Evolutionary conservation across 2,797 vertebrate genomes (phyloP).

Genomic region (Halcyon leucocephala): DNA sequence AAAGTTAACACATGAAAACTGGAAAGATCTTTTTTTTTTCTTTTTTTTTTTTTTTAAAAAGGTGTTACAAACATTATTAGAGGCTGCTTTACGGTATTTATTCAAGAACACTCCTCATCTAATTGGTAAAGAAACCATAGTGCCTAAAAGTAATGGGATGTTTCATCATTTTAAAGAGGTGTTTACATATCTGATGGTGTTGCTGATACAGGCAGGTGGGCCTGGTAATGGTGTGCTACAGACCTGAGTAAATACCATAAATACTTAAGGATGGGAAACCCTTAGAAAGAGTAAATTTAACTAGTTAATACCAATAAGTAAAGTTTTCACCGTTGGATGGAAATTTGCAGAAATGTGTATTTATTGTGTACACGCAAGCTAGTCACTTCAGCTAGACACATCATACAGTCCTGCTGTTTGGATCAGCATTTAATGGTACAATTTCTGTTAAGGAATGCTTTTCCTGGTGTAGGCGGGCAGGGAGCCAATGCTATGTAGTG

Average conservation of each 20-base stretch:
- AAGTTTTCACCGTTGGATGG: background rate
- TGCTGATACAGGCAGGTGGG: background rate
- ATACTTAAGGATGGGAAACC: background rate
- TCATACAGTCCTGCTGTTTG: background rate
- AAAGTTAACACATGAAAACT: background rate
- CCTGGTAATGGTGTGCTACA: background rate
- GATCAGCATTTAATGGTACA: background rate
- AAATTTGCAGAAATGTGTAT: background rate
- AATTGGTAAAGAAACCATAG: background rate
- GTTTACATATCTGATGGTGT: background rate
- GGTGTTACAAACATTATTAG: background rate
- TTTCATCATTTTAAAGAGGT: background rate
- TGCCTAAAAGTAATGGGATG: background rate
- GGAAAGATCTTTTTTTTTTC: background rate
- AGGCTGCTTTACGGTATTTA: background rate
- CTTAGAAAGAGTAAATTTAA: background rate
- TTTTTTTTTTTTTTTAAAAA: background rate
- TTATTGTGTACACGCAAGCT: background rate
- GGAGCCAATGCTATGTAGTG: background rate
- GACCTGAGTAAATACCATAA: background rate
- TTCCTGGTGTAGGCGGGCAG: background rate
- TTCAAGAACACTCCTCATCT: background rate
- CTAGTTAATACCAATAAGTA: background rate
- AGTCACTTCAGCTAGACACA: fast-evolving
- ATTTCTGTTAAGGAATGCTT: background rate